Conservation (phyloP, 2,113 vertebrate species). For the Sterna hirundo region DNA sequence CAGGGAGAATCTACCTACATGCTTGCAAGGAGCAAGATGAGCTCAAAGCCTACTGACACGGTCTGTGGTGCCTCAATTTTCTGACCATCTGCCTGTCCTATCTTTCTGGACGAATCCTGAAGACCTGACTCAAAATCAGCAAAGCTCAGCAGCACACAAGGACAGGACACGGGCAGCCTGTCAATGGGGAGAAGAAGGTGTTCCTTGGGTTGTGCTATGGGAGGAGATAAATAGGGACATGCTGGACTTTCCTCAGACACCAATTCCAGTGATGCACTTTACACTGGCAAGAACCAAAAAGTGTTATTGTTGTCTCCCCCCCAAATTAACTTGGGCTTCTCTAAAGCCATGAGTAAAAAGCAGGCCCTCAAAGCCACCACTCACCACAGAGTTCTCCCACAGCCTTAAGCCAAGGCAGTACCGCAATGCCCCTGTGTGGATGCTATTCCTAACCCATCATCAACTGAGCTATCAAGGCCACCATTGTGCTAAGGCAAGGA, state of each 20-base stretch:
- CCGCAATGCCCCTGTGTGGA: background rate
- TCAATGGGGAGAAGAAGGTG: background rate
- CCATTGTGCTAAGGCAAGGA: background rate
- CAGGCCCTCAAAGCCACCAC: background rate
- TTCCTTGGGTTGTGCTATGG: background rate
- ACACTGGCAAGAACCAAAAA: background rate
- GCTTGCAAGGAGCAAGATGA: background rate
- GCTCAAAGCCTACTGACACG: background rate
- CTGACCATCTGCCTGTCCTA: background rate
- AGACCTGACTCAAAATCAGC: background rate
- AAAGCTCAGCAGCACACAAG: background rate
- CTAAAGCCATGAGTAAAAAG: background rate
- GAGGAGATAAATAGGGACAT: background rate
- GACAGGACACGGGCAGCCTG: background rate
- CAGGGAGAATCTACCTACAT: background rate
- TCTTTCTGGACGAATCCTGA: background rate
- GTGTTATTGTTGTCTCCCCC: background rate
- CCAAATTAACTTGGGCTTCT: background rate
- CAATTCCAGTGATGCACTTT: background rate
- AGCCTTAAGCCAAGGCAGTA: background rate
- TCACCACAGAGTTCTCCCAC: background rate
- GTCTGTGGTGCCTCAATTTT: background rate
- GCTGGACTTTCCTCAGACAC: background rate
- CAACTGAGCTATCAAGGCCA: background rate
- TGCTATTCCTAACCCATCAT: background rate